Evolutionary conservation across 2,888 invertebrate genomes (phyloP), one percentile per base, ranked within the genome.

Genomic region (Dryobota labecula): DNA sequence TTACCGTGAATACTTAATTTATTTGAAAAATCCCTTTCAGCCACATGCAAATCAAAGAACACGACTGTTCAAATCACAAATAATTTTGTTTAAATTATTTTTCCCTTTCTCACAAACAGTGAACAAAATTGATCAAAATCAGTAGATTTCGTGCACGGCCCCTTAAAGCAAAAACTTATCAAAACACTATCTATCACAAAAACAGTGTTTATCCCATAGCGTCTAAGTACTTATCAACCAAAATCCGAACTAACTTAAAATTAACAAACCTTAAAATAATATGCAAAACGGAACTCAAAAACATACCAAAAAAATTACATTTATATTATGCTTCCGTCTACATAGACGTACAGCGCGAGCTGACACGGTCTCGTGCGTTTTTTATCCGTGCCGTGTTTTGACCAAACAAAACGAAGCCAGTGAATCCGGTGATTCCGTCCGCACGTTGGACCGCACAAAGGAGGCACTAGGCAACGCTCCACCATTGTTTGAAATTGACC

Each of bases 321-420:
- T 82, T 80, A 78, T 78, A 78, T 78, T 82, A 57, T 49, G 64
- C 80, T 70, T 70, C 82, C 82, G 78, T 64, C 82, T 57, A 70
- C 61, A 82, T 70, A 56, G 64, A 53, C 33, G 41, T 67, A 49
- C 47, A 30, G 30, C 57, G 80, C 82, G 76, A 41, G 53, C 70
- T 71, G 69, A 81, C 79, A 71, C 70, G 68, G 65, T 71, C 73
- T 56, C 68, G 43, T 64, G 43, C 53, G 64, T 75, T 75, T 86
- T 70, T 85, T 68, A 82, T 79, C 73, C 80, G 77, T 83, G 64
- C 73, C 69, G 85, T 82, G 82, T 67, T 82, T 80, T 83, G 84
- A 80, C 76, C 80, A 77, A 88, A 90, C 86, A 90, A 90, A 89
- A 88, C 87, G 81, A 88, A 80, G 61, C 81, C 77, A 75, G 70